Percentiles rank a stretch among this genome's conserved stretches.
Evolutionary conservation across 2,797 vertebrate genomes (phyloP).

Genomic region (Bothrops alternatus): DNA sequence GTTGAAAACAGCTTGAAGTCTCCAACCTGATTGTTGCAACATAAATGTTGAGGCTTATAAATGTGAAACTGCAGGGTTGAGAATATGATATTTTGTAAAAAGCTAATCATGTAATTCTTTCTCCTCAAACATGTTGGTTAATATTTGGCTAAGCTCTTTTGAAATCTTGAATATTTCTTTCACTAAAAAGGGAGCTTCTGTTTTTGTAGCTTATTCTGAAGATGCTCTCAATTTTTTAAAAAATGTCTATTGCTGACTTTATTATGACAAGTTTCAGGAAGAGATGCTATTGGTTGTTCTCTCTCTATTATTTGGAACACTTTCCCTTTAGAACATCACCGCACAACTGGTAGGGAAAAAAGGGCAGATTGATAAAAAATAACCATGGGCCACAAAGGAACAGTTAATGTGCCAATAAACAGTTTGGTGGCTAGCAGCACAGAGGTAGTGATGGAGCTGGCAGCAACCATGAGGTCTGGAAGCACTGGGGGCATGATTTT

Average conservation of each 20-base stretch:
- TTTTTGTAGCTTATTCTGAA: background rate
- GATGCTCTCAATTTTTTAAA: background rate
- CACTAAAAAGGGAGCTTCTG: background rate
- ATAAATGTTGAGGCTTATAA: background rate
- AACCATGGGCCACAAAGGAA: too few species aligned
- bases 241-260: background rate
- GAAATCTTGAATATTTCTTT: background rate
- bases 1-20: background rate
- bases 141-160: background rate
- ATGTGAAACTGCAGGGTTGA: background rate
- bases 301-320: background rate
- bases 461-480: too few species aligned
- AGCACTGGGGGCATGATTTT: too few species aligned
- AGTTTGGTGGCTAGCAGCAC: too few species aligned
- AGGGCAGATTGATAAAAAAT: background rate
- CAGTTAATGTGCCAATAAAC: too few species aligned
- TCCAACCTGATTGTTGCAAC: background rate
- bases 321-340: background rate
- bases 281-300: background rate
- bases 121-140: background rate
- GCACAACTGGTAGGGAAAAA: background rate
- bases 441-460: too few species aligned
- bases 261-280: background rate
- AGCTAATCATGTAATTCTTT: background rate
- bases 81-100: background rate